Base-by-base conservation (phyloP, 1,140 invertebrate species). In the Saxidomus purpurata region DNA sequence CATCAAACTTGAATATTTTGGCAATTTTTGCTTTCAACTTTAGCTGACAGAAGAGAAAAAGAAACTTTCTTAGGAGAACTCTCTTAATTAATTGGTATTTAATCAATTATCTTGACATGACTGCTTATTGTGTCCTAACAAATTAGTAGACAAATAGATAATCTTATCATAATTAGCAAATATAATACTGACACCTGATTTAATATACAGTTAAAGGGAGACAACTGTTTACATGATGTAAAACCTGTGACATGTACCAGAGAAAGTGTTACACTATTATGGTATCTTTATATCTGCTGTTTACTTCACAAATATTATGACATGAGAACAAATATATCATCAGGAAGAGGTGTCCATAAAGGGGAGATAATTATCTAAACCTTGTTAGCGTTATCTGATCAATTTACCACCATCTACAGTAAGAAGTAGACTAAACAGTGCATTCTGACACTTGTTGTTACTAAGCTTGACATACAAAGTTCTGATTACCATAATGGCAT, bases 351-450 rank as follows among this genome's bases (percentile, higher is more conserved):
- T 52, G 31, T 49, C 47, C 34, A 79, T 13, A 36, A 49, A 55
- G 47, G 74, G 76, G 76, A 79, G 76, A 36, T 79, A 52, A 79
- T 55, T 17, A 52, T 28, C 31, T 4, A 17, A 49, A 79, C 15
- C 28, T 34, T 17, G 31, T 52, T 55, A 79, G 43, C 31, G 31
- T 40, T 1, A 71, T 71, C 67, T 71, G 22, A 28, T 28, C 3
- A 4, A 63, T 63, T 25, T 63, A n/a, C n/a, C n/a, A n/a, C n/a
- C n/a, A n/a, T n/a, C n/a, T n/a, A n/a, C n/a, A n/a, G n/a, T n/a
- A n/a, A n/a, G n/a, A n/a, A n/a, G 25, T 47, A 76, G 71, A 76
- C 71, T 76, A 76, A 76, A 76, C 71, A 76, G 71, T 28, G 25
- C 19, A 40, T 40, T 25, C n/a, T 76, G 40, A 76, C 71, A 49